Base-by-base conservation (phyloP, 1,140 invertebrate species). In the Trichogramma pretiosum region DNA sequence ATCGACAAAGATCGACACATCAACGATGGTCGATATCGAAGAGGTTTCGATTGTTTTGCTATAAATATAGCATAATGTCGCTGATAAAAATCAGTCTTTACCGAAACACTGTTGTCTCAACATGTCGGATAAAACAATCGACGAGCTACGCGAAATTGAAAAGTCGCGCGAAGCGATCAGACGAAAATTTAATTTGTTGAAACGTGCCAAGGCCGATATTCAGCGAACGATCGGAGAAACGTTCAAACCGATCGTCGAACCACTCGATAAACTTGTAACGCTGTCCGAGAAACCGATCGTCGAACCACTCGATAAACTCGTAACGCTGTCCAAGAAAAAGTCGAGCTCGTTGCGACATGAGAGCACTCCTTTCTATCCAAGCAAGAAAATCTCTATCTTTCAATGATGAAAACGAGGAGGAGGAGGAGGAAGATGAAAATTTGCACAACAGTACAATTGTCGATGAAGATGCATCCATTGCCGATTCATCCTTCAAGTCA, bases 181-280 rank as follows among this genome's bases (percentile, higher is more conserved):
- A 21, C 19, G 33, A 33, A 53, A 53, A n/a, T 46, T 48, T 34
- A 48, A 13, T n/a, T 8, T 30, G 19, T 30, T 53, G 8, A 48
- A 51, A 41, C 38, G 21, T 8, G 42, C 38, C 3, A 40, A 52
- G 45, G 11, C 42, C 23, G 19, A 19, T 13, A 40, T 38, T 7
- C 33, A 52, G 16, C 1, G 24, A 22, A 22, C n/a, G 16, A 13
- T 37, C 1, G 41, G 46, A 22, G 45, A 53, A 23, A 46, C 46
- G 5, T 53, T 56, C 14, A 44, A 46, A 39, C 53, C 46, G 2
- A 40, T 55, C 10, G 19, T 51, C 16, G 38, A 39, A 14, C 53
- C 53, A 2, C 28, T 55, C 5, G 21, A 51, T 42, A 24, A 48
- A 17, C 37, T 51, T 13, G 22, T 26, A 13, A 44, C 5, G 21